These are phyloP conservation scores for Macropodus opercularis DNA, from an alignment of 2,797 vertebrate genomes.

Conservation along the genomic window DNA sequence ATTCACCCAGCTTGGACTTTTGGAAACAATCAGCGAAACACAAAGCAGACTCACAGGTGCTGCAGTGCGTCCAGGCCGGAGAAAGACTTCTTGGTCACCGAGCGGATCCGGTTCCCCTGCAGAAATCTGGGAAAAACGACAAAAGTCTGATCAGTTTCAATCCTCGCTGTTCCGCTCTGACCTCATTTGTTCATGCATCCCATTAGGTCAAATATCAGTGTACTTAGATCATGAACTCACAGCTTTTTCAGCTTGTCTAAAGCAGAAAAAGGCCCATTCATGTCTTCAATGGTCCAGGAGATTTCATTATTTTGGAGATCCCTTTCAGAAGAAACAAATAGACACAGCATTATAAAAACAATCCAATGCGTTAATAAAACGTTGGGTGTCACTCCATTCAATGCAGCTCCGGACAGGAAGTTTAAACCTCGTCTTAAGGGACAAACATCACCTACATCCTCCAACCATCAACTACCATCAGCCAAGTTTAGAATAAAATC, in stretches of 20 bases:
- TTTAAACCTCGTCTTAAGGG: slow-evolving; percentile 23
- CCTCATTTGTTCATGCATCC: not conserved
- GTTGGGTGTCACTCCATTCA: slow-evolving; percentile 48
- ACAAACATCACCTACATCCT: slow-evolving; percentile 43
- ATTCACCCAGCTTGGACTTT: slow-evolving; percentile 56
- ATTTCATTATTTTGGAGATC: slow-evolving; percentile 97
- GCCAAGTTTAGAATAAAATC: no score
- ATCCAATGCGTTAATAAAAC: slow-evolving; percentile 64
- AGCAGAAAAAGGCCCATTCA: slow-evolving; percentile 96
- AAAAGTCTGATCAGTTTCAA: slow-evolving; percentile 24
- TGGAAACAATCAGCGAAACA: slow-evolving; percentile 62
- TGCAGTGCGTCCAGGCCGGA: slow-evolving; percentile 93
- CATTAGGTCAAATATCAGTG: not conserved
- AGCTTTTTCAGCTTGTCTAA: slow-evolving; percentile 89
- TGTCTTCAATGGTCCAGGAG: slow-evolving; percentile 99
- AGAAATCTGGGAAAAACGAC: slow-evolving; percentile 80
- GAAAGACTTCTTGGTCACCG: slow-evolving; percentile 97
- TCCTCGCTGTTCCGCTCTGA: not conserved
- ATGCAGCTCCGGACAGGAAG: slow-evolving; percentile 54
- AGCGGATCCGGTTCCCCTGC: slow-evolving; percentile 94
- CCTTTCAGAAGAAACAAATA: slow-evolving; percentile 74
- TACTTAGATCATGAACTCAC: slow-evolving; percentile 79
- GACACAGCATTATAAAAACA: slow-evolving; percentile 47
- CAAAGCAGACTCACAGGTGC: slow-evolving; percentile 89
- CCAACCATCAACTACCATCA: no score